These are phyloP conservation scores for Buphagus erythrorhynchus DNA, from an alignment of 2,797 vertebrate genomes.

Conservation along the genomic window DNA sequence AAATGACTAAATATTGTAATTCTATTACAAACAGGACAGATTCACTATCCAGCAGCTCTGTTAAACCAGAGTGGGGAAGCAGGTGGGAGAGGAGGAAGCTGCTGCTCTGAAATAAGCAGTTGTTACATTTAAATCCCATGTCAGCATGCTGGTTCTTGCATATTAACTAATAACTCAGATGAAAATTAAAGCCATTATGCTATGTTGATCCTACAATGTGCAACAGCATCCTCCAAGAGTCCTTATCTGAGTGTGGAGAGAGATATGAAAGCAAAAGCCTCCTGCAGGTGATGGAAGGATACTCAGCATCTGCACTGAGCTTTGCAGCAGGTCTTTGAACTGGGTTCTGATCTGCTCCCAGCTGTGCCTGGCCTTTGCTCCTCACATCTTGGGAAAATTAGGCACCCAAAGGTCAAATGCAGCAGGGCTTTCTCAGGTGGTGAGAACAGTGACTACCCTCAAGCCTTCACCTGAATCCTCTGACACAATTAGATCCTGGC, in stretches of 20 bases:
- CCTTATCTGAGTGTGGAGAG: background rate
- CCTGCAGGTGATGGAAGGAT: background rate
- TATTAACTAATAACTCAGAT: background rate
- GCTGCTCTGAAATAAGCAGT: background rate
- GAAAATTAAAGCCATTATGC: background rate
- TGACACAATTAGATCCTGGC: background rate
- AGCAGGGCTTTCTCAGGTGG: background rate
- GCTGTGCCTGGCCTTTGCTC: background rate
- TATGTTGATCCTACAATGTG: fast-evolving
- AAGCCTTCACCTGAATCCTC: background rate
- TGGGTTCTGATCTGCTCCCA: background rate
- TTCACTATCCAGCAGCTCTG: background rate
- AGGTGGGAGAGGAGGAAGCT: background rate
- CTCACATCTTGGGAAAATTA: background rate
- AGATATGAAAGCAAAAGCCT: background rate
- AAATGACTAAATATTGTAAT: background rate
- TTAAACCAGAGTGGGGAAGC: background rate
- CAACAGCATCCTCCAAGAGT: background rate
- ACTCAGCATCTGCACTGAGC: background rate
- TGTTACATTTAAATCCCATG: background rate
- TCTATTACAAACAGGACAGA: background rate
- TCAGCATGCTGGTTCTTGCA: background rate
- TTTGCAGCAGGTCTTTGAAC: background rate
- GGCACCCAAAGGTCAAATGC: background rate
- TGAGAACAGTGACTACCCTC: background rate